Evolutionary conservation across 2,797 vertebrate genomes (phyloP), one percentile per base, ranked within the genome.

Genomic region (Karalla daura): DNA sequence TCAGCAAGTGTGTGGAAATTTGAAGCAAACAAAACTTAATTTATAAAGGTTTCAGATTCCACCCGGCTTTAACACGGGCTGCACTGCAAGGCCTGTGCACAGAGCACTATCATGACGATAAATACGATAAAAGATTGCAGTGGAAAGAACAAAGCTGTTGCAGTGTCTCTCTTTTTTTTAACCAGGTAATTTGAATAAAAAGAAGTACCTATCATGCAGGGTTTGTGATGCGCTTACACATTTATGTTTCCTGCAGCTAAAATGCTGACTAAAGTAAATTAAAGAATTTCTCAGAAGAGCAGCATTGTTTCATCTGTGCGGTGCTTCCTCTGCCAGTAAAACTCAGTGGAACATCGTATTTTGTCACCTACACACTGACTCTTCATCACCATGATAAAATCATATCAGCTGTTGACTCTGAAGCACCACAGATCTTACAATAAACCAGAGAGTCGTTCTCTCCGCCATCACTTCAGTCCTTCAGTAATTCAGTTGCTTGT

Each of bases 271-370:
- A 17, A 12, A 67, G 44, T 67, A 64, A 65, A 53, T 36, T 15
- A 0, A 2, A 40, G 24, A 30, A 37, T 10, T 79, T 67, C 62
- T 71, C 62, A 70, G 69, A 46, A 74, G 41, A 58, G 66, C 66
- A 37, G 60, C 28, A 30, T 56, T 55, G 60, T 60, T 66, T 44
- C 33, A 54, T 63, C 58, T 56, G 20, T 9, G 50, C 27, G 51
- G 21, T 44, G 43, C 55, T 70, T 85, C 80, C 78, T 81, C 47
- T 91, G 80, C 88, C 89, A 76, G 89, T 84, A 89, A 88, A 52
- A 55, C 72, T 56, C 23, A 72, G 56, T 54, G 76, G 83, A 88
- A 87, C 66, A 61, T 62, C 21, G 37, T 14, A 47, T 49, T 46
- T 58, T 24, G 44, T 72, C 76, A 77, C 69, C 69, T 76, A 74